Conservation (phyloP, 2,113 vertebrate genomes). For the Platichthys flesus region DNA sequence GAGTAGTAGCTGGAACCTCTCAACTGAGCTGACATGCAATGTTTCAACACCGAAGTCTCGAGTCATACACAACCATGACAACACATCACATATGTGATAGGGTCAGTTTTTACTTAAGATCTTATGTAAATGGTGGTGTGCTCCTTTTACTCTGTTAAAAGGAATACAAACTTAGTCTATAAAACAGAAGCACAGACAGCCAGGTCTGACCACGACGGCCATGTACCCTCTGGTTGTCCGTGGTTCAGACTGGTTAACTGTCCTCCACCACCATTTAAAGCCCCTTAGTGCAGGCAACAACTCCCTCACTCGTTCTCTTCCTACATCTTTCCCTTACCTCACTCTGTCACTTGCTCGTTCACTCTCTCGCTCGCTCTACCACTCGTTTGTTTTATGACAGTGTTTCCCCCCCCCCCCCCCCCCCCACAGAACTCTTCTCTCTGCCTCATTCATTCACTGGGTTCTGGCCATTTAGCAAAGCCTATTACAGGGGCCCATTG, state of each 20-base stretch:
- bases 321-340: neutral
- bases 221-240: conserved; percentile 46
- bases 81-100: too few species aligned
- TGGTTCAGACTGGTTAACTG: conserved; percentile 57
- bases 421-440: neutral
- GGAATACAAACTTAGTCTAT: too few species aligned
- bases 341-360: conserved; percentile 1
- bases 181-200: conserved; percentile 20
- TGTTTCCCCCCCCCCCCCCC: too few species aligned
- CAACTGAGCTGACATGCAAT: too few species aligned
- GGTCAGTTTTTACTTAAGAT: too few species aligned
- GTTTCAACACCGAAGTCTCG: too few species aligned
- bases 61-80: too few species aligned
- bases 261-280: conserved; percentile 54
- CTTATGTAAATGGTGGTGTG: too few species aligned
- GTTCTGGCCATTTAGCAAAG: conserved; percentile 59
- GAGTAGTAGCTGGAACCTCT: too few species aligned
- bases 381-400: conserved; percentile 36
- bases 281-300: conserved; percentile 44
- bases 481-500: conserved; percentile 55
- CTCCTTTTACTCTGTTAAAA: too few species aligned
- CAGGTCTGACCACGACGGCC: conserved; percentile 28
- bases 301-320: conserved; percentile 16
- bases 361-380: conserved; percentile 8
- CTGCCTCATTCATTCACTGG: conserved; percentile 27